These are phyloP conservation scores for Drosophila kepulauana DNA, from an alignment of 1,140 invertebrate species.

Conservation along the genomic window DNA sequence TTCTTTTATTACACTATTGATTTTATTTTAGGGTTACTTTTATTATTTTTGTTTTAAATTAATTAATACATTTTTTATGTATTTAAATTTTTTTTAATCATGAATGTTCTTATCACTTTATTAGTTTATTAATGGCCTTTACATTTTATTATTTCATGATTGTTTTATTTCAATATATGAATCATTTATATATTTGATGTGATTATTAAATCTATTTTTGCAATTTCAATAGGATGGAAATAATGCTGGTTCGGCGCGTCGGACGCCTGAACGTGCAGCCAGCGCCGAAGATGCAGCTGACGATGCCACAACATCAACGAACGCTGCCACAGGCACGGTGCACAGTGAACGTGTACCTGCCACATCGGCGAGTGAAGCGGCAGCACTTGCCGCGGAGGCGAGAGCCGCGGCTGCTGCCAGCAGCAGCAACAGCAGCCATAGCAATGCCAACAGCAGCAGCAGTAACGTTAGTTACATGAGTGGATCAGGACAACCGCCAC, in stretches of 20 bases:
- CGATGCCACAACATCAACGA: not conserved
- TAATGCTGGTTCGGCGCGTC: conserved; percentile 43
- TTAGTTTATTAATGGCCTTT: too few relatives aligned
- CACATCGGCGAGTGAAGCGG: conserved; percentile 8
- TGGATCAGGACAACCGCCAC: conserved; percentile 59
- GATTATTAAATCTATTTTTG: too few relatives aligned
- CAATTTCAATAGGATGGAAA: conserved; percentile 47
- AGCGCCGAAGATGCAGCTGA: conserved; percentile 19
- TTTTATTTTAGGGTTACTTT: too few relatives aligned
- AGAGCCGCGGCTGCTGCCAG: conserved; percentile 9
- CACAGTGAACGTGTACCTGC: conserved; percentile 11
- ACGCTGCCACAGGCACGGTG: conserved; percentile 3
- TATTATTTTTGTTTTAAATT: not conserved
- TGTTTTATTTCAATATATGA: too few relatives aligned
- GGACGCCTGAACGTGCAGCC: conserved; percentile 47
- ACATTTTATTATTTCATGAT: too few relatives aligned
- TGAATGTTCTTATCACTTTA: too few relatives aligned
- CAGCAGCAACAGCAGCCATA: conserved; percentile 36
- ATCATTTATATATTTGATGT: too few relatives aligned
- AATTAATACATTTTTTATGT: too few relatives aligned
- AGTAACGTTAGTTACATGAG: conserved; percentile 57
- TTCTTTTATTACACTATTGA: too few relatives aligned
- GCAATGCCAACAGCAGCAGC: conserved; percentile 27
- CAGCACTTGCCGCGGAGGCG: conserved; percentile 35
- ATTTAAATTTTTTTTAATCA: too few relatives aligned